phyloP scores from a whole-genome alignment of 2,888 invertebrate species.

The Barypeithes pellucidus region DNA sequence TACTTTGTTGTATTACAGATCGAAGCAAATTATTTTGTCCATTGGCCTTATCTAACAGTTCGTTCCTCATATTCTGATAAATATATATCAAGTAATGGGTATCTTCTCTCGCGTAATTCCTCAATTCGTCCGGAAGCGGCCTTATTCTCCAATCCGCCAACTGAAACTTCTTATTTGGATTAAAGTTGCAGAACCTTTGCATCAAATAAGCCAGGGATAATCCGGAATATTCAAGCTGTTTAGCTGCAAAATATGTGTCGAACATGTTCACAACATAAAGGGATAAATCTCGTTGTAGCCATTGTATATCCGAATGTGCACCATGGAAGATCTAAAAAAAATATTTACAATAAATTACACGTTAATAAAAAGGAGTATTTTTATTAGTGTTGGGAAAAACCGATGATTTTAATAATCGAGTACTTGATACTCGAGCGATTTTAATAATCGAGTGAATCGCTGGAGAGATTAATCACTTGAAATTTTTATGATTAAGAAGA shows the following conservation, averaged over 20 bases:
- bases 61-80: slow-evolving; percentile 85
- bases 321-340: slow-evolving; percentile 92
- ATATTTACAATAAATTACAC: no score
- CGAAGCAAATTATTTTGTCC: slow-evolving; percentile 76
- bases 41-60: slow-evolving; percentile 80
- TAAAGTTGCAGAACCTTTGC: slow-evolving; percentile 83
- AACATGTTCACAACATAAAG: slow-evolving; percentile 97
- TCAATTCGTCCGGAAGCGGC: slow-evolving; percentile 87
- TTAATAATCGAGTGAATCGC: no score
- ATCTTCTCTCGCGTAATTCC: slow-evolving; percentile 92
- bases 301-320: slow-evolving; percentile 88
- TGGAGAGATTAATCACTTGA: no score
- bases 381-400: no score
- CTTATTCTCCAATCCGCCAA: slow-evolving; percentile 96
- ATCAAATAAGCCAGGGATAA: slow-evolving; percentile 87
- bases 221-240: slow-evolving; percentile 79
- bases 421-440: no score
- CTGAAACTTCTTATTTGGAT: slow-evolving; percentile 92
- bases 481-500: no score
- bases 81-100: slow-evolving; percentile 96
- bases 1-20: slow-evolving; percentile 83
- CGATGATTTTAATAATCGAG: no score
- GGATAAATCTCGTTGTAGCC: slow-evolving; percentile 97
- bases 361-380: no score
- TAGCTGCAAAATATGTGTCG: slow-evolving; percentile 93